A percentile compares a stretch with the other conserved stretches of the same genome.
Evolutionary conservation across 1,140 invertebrate species (phyloP).

Genomic region (Megalopta genalis): DNA sequence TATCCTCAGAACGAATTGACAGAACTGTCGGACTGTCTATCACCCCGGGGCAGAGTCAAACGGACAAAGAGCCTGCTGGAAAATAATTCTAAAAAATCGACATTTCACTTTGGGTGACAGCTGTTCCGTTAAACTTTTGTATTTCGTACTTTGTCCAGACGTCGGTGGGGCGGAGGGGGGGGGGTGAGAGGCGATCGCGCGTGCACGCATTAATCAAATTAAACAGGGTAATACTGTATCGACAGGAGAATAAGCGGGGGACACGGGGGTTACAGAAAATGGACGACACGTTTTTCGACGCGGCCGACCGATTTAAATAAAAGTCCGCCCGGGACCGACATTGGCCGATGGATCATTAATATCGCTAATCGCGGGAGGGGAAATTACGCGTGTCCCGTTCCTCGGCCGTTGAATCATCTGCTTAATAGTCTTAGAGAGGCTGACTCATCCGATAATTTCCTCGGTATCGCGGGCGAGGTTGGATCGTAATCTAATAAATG

Average conservation of each 20-base stretch:
- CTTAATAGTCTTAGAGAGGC: constrained; percentile 52
- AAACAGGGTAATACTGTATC: no score
- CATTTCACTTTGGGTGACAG: background rate
- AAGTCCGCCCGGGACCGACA: no score
- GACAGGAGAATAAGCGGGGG: no score
- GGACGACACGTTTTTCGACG: no score
- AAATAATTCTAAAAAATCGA: constrained; percentile 1
- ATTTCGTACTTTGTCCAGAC: background rate
- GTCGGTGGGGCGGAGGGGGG: background rate
- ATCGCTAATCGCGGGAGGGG: background rate
- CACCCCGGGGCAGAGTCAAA: background rate
- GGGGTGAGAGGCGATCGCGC: background rate
- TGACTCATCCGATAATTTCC: constrained; percentile 55
- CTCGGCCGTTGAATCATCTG: constrained; percentile 22
- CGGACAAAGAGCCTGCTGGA: background rate
- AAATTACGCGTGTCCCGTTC: background rate
- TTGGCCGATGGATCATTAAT: background rate
- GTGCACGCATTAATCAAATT: background rate
- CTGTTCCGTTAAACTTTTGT: background rate
- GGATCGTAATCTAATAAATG: constrained; percentile 63
- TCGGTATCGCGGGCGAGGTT: constrained; percentile 35
- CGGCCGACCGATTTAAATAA: no score
- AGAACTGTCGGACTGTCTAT: background rate
- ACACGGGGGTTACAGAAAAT: no score
- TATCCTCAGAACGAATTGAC: no score